Percentiles rank a stretch among this genome's conserved stretches.
phyloP scores from a whole-genome alignment of 1,140 invertebrate species.

The Coptotermes formosanus region DNA sequence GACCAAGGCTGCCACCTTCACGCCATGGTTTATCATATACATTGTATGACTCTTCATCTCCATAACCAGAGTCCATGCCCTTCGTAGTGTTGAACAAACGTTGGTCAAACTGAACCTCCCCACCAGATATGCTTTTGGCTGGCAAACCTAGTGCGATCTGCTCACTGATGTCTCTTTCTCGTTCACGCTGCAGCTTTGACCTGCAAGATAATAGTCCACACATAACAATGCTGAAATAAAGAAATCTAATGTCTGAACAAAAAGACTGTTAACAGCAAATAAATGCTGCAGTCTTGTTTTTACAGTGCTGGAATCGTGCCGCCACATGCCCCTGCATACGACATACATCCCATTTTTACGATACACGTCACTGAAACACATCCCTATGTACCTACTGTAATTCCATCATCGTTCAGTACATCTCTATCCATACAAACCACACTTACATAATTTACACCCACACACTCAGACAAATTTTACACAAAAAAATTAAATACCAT shows the following conservation, averaged over 20 bases:
- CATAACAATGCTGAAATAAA: not conserved
- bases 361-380: no score
- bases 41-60: constrained; percentile 96
- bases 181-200: constrained; percentile 82
- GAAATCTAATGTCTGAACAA: not conserved
- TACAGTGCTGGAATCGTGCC: no score
- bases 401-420: no score
- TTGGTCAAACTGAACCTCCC: constrained; percentile 93
- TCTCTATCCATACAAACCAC: no score
- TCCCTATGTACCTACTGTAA: no score
- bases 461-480: no score
- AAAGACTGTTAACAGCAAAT: no score
- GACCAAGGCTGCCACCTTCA: constrained; percentile 75
- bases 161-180: constrained; percentile 97
- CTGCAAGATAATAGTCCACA: constrained; percentile 46
- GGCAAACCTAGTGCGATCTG: constrained; percentile 97
- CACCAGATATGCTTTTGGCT: constrained; percentile 69
- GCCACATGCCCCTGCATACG: no score
- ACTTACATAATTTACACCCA: no score
- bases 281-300: no score
- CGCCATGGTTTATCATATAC: constrained; percentile 97
- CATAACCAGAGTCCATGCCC: constrained; percentile 96
- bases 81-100: constrained; percentile 93
- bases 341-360: no score
- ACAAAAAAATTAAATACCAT: no score